A percentile compares a stretch with the other conserved stretches of the same genome.
Evolutionary conservation across 2,888 invertebrate genomes (phyloP).

Genomic region (Eurois occulta): DNA sequence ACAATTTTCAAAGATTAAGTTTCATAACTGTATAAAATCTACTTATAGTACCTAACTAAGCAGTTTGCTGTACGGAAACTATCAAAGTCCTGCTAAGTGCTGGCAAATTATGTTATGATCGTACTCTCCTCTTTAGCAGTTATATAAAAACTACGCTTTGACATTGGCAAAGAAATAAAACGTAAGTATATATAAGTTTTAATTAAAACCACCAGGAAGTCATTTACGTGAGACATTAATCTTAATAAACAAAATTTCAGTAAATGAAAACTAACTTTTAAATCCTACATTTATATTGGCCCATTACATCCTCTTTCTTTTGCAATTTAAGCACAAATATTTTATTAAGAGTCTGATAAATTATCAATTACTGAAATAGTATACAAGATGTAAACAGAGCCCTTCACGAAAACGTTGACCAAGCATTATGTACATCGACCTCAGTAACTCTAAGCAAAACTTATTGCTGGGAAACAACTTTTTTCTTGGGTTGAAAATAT

Average conservation of each 20-base stretch:
- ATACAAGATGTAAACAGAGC: not conserved
- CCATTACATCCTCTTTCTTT: not conserved
- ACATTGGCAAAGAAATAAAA: not conserved
- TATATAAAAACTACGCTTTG: not conserved
- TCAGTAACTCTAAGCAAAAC: too few species aligned
- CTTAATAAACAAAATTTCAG: not conserved
- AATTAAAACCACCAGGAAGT: not conserved
- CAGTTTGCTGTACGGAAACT: not conserved
- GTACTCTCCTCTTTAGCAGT: not conserved
- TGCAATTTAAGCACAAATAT: not conserved
- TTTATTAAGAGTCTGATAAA: not conserved
- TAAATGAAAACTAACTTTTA: not conserved
- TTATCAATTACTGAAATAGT: not conserved
- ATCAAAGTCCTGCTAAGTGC: not conserved
- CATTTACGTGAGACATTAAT: too few species aligned
- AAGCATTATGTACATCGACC: too few species aligned
- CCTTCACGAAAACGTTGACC: not conserved
- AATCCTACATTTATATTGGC: not conserved
- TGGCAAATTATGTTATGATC: not conserved
- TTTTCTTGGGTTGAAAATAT: too few species aligned
- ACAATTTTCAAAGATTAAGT: not conserved
- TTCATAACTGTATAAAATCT: not conserved
- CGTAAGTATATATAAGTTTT: too few species aligned
- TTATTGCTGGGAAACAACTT: too few species aligned
- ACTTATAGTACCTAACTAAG: not conserved